Base-by-base conservation (phyloP, 2,797 vertebrate species). In the Valencia hispanica region DNA sequence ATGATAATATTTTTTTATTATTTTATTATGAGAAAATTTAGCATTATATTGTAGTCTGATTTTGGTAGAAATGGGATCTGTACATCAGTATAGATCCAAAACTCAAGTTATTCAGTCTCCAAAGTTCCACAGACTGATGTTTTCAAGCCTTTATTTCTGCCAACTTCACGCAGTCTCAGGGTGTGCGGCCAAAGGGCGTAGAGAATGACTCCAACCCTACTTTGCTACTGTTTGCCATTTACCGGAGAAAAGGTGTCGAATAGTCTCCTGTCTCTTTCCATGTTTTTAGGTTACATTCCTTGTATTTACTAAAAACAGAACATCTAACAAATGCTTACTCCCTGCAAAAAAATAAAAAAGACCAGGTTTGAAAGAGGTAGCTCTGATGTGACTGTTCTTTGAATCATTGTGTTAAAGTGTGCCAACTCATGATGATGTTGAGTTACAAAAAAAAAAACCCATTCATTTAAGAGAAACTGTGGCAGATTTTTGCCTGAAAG, bases 401-500 rank as follows among this genome's bases (percentile, higher is more conserved):
- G 85, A 83, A 82, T 75, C 69, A 50, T 68, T 73, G 70, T 78
- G 78, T 70, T 47, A 73, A 68, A 75, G 59, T 34, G 59, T 83
- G 74, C 85, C 82, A 79, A 73, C 36, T 65, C 63, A 70, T 74
- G 53, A 12, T 48, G 57, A 85, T 59, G 71, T 74, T 20, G 55
- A 82, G 70, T 8, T 63, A 78, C 68, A 80, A 79, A 88, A 82
- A 77, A n/a, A n/a, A n/a, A n/a, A n/a, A n/a, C n/a, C n/a, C 3
- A 0, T 73, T 81, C 68, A 81, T 73, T 72, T 69, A 77, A 79
- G 68, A 76, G 65, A 83, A 86, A 55, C 53, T 66, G 76, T 81
- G 78, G 84, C 81, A 79, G 73, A 82, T 80, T 89, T 82, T 73
- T 36, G 76, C 77, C 81, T 86, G 57, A 86, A 90, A 81, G 78